A percentile compares a stretch with the other conserved stretches of the same genome.
These are phyloP conservation scores for Coelopa pilipes DNA, from an alignment of 2,888 invertebrate genomes.

Conservation along the genomic window DNA sequence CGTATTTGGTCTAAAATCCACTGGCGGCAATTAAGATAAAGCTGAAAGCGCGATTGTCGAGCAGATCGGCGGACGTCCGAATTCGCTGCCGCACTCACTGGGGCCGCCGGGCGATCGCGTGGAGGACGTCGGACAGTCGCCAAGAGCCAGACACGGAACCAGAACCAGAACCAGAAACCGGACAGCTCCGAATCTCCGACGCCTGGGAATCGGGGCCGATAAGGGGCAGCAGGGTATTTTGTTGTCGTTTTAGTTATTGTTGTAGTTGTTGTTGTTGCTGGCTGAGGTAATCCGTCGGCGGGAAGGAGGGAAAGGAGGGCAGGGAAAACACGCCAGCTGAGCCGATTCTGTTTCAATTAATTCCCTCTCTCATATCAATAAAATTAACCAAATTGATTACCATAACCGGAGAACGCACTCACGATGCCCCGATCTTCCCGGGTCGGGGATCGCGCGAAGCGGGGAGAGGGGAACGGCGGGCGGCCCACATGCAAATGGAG, in stretches of 20 bases:
- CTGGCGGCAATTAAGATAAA: constrained; percentile 30
- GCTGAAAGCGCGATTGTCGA: constrained; percentile 22
- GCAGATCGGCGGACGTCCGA: neutral
- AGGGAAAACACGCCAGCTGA: neutral
- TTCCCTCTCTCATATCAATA: constrained; percentile 23
- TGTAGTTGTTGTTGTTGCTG: constrained; percentile 30
- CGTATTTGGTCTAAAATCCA: constrained; percentile 21
- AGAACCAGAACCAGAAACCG: neutral
- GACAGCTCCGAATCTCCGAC: neutral
- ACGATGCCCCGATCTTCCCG: neutral
- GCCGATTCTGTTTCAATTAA: constrained; percentile 24
- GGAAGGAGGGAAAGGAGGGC: neutral
- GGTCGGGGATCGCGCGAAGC: no score
- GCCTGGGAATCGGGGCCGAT: constrained; percentile 8
- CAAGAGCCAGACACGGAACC: neutral
- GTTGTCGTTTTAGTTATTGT: constrained; percentile 20
- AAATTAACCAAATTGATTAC: constrained; percentile 29
- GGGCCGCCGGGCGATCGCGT: neutral
- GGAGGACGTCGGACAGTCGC: neutral
- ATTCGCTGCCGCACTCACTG: neutral
- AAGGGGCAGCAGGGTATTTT: neutral
- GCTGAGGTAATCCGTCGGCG: constrained; percentile 7
- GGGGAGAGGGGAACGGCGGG: no score
- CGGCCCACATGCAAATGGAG: no score
- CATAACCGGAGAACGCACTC: constrained; percentile 21